A percentile compares a stretch with the other conserved stretches of the same genome.
Conservation (phyloP, 2,797 vertebrate genomes). For the Rachycentron canadum region DNA sequence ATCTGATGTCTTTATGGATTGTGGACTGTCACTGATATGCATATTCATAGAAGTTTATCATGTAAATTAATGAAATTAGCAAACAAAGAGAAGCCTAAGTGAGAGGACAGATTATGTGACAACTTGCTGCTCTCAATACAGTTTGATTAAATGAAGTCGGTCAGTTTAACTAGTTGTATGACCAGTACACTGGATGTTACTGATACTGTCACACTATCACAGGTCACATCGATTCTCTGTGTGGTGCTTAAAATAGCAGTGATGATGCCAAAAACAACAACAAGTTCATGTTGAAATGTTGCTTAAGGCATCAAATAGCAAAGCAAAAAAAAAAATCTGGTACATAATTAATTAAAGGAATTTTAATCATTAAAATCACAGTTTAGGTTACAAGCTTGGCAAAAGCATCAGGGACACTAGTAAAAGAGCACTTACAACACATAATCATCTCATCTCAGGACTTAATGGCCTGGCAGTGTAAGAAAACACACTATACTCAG, state of each 20-base stretch:
- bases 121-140: neutral
- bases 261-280: slow-evolving; percentile 1
- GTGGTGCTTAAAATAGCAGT: neutral
- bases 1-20: slow-evolving; percentile 6
- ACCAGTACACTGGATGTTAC: neutral
- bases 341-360: slow-evolving; percentile 53
- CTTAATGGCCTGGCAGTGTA: slow-evolving; percentile 64
- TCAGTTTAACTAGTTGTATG: neutral
- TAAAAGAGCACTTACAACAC: slow-evolving; percentile 75
- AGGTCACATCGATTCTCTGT: neutral
- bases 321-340: neutral
- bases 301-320: slow-evolving; percentile 1
- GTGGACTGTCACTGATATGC: slow-evolving; percentile 6
- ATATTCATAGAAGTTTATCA: neutral
- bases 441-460: slow-evolving; percentile 72
- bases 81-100: neutral
- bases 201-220: neutral
- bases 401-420: slow-evolving; percentile 38
- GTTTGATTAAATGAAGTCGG: neutral
- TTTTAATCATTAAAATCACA: slow-evolving; percentile 50
- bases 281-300: neutral
- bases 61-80: slow-evolving; percentile 7
- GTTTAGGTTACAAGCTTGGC: slow-evolving; percentile 54
- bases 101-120: slow-evolving; percentile 4
- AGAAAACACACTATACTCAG: slow-evolving; percentile 58